These are phyloP conservation scores for Macrophya annulata DNA, from an alignment of 2,888 invertebrate genomes.

Conservation along the genomic window DNA sequence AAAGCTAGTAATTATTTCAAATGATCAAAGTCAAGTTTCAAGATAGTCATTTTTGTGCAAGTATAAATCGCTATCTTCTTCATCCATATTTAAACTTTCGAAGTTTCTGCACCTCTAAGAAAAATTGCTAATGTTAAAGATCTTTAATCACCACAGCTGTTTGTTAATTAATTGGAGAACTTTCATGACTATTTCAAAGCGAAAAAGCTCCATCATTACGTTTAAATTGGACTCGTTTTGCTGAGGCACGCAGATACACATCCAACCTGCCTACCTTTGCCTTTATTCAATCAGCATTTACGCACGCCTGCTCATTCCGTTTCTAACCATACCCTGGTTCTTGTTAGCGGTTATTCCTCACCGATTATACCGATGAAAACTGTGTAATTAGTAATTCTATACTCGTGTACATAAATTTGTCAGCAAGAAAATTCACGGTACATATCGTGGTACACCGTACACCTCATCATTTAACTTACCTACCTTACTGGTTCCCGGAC, in stretches of 20 bases:
- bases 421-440: not conserved
- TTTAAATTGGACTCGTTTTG: slow-evolving; percentile 27
- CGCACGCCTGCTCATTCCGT: slow-evolving; percentile 17
- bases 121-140: not conserved
- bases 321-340: not conserved
- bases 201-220: slow-evolving; percentile 1
- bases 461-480: not conserved
- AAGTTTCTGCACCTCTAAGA: not conserved
- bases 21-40: not conserved
- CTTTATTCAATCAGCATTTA: slow-evolving; percentile 29
- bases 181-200: slow-evolving; percentile 30
- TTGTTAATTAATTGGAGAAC: slow-evolving; percentile 33
- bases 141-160: not conserved
- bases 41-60: not conserved
- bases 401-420: not conserved
- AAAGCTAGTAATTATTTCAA: not conserved
- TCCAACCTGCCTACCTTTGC: not conserved
- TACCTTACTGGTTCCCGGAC: not conserved
- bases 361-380: slow-evolving; percentile 3
- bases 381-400: not conserved
- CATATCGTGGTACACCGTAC: not conserved
- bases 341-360: not conserved
- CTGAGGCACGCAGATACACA: slow-evolving; percentile 19
- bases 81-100: not conserved
- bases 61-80: not conserved